Conservation (phyloP, 2,797 vertebrate species). For the Botia kubotai region DNA sequence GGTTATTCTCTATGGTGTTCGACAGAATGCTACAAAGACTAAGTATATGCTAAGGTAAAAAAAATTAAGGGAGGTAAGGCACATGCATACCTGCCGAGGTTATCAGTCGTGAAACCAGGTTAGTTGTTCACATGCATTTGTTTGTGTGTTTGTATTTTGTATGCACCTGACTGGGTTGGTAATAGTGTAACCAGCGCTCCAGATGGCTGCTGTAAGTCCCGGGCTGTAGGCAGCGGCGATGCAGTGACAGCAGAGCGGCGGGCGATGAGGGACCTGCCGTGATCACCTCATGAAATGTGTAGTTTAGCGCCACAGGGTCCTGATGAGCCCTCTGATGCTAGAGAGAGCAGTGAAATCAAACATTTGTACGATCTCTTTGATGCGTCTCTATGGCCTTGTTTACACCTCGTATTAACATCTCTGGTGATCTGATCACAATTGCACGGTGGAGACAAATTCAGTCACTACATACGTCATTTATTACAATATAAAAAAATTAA, state of each 20-base stretch:
- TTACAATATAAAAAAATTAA: too few species aligned
- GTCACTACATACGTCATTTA: not conserved
- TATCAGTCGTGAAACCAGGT: not conserved
- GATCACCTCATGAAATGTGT: slow-evolving; percentile 92
- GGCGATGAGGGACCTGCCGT: slow-evolving; percentile 81
- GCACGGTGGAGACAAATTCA: not conserved
- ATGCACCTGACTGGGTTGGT: slow-evolving; percentile 88
- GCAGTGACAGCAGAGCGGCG: slow-evolving; percentile 82
- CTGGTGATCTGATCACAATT: not conserved
- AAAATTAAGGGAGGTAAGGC: not conserved
- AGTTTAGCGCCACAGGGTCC: slow-evolving; percentile 90
- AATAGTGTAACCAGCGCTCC: slow-evolving; percentile 90
- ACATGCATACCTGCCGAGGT: not conserved
- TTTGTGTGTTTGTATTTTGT: slow-evolving; percentile 1
- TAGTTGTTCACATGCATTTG: too few species aligned
- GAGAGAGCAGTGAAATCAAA: slow-evolving; percentile 17
- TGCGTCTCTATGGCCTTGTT: not conserved
- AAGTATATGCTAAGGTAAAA: not conserved
- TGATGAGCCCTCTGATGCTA: slow-evolving; percentile 95
- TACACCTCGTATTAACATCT: not conserved
- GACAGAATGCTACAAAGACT: not conserved
- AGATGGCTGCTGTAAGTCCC: slow-evolving; percentile 89
- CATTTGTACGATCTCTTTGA: not conserved
- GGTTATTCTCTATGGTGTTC: not conserved
- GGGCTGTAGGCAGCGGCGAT: slow-evolving; percentile 89